These are phyloP conservation scores for Trichogramma pretiosum DNA, from an alignment of 1,140 invertebrate species.

Conservation along the genomic window DNA sequence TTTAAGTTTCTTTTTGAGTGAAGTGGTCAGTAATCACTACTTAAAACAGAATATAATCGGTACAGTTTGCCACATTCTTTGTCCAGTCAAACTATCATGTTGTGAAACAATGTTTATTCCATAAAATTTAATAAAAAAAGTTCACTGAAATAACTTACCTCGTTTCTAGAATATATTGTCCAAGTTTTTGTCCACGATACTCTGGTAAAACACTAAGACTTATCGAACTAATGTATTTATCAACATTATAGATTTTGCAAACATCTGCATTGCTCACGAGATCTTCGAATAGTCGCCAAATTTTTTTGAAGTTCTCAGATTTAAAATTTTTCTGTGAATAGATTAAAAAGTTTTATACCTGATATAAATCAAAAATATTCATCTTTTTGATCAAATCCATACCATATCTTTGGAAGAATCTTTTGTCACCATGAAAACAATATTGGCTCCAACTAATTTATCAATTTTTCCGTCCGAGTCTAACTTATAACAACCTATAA, in stretches of 20 bases:
- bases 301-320: background rate
- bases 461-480: constrained; percentile 24
- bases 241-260: constrained; percentile 26
- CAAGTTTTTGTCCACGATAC: constrained; percentile 33
- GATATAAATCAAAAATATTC: background rate
- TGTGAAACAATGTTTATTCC: no score
- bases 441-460: constrained; percentile 29
- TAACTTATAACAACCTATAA: constrained; percentile 27
- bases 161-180: constrained; percentile 24
- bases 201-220: constrained; percentile 30
- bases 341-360: constrained; percentile 10
- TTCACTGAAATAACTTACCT: constrained; percentile 23
- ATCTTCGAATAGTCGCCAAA: constrained; percentile 3
- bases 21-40: no score
- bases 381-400: constrained; percentile 3
- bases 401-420: constrained; percentile 5
- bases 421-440: constrained; percentile 19
- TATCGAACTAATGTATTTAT: constrained; percentile 29
- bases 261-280: constrained; percentile 16
- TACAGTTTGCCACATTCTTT: no score
- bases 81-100: no score
- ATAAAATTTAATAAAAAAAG: no score
- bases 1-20: no score
- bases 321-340: constrained; percentile 2
- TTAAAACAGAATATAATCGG: no score